Percentiles rank a stretch among this genome's conserved stretches.
These are phyloP conservation scores for Falco cherrug DNA, from an alignment of 2,797 vertebrate genomes.

Conservation along the genomic window DNA sequence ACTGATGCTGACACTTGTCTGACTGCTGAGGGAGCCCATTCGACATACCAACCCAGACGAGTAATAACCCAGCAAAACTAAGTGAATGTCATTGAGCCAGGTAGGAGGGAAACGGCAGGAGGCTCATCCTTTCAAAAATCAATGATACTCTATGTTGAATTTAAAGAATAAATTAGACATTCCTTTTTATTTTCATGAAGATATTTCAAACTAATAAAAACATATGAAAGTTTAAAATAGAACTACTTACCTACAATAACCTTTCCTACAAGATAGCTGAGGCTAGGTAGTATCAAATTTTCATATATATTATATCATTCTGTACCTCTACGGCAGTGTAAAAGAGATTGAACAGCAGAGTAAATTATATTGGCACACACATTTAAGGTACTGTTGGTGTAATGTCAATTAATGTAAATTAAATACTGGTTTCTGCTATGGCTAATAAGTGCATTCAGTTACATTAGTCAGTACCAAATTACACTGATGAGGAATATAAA, in stretches of 20 bases:
- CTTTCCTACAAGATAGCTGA: background rate
- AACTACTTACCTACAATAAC: background rate
- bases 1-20: background rate
- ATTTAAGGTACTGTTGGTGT: background rate
- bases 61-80: background rate
- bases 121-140: background rate
- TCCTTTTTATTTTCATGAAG: background rate
- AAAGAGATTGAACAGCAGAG: background rate
- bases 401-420: background rate
- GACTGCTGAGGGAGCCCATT: background rate
- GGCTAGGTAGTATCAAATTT: background rate
- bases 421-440: background rate
- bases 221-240: background rate
- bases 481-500: background rate
- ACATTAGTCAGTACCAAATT: background rate
- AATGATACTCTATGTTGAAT: rapidly evolving
- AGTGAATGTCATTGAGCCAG: background rate
- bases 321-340: background rate
- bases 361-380: background rate
- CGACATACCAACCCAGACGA: background rate
- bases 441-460: background rate
- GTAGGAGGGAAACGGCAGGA: background rate
- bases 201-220: background rate
- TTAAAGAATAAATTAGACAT: background rate
- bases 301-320: background rate